Conservation (phyloP, 2,797 vertebrate genomes). For the Octomys mimax region DNA sequence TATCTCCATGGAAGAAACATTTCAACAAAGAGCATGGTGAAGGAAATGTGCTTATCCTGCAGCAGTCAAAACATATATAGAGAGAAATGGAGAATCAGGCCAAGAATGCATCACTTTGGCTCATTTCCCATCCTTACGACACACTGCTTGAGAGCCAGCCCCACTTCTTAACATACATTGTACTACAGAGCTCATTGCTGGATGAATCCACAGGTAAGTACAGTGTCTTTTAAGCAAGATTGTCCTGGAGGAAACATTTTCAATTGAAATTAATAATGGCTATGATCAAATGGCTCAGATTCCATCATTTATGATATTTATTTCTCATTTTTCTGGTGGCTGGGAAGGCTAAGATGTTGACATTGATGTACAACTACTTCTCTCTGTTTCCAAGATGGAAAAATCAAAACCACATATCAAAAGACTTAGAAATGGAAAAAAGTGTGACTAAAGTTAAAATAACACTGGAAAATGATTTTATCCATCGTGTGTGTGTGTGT, state of each 20-base stretch:
- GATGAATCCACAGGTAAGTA: background rate
- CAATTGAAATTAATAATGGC: background rate
- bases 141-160: background rate
- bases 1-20: background rate
- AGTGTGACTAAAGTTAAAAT: background rate
- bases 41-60: background rate
- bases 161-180: background rate
- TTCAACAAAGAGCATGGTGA: background rate
- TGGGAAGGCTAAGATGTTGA: background rate
- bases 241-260: background rate
- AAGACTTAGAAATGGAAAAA: background rate
- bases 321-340: background rate
- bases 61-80: background rate
- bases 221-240: background rate
- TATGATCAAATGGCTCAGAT: background rate
- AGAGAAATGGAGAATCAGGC: background rate
- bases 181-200: background rate
- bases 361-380: rapidly evolving
- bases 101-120: background rate
- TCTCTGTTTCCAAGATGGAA: background rate
- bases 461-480: background rate
- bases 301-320: background rate
- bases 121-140: background rate
- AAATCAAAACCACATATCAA: background rate
- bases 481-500: background rate